These are phyloP conservation scores for Coregonus sp. DNA, from an alignment of 2,797 vertebrate genomes.

Conservation along the genomic window DNA sequence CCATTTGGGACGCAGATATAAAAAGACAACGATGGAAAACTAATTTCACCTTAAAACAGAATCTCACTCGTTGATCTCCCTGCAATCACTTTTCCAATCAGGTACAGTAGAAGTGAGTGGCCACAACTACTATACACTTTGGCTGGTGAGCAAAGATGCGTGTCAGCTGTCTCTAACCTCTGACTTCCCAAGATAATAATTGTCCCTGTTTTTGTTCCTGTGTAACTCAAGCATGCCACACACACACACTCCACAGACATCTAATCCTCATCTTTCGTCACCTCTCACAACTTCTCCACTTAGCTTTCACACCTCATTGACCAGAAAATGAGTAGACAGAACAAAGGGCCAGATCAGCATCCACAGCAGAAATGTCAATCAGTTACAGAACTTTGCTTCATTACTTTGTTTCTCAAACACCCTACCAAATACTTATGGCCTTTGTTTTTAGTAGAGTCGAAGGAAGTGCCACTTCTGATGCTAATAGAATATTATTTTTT, in stretches of 20 bases:
- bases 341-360: slow-evolving; percentile 33
- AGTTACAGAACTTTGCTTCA: slow-evolving; percentile 28
- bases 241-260: background rate
- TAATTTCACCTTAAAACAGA: too few relatives aligned
- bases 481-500: background rate
- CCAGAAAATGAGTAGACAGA: slow-evolving; percentile 47
- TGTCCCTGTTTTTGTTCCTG: background rate
- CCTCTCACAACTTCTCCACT: slow-evolving; percentile 6
- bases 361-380: slow-evolving; percentile 11
- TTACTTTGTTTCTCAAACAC: slow-evolving; percentile 20
- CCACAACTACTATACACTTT: too few relatives aligned
- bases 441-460: slow-evolving; percentile 4
- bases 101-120: background rate
- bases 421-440: slow-evolving; percentile 14
- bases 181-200: slow-evolving; percentile 34
- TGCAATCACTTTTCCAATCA: background rate
- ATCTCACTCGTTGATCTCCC: background rate
- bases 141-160: background rate
- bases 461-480: background rate
- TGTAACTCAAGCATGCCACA: background rate
- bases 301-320: slow-evolving; percentile 56
- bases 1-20: too few relatives aligned
- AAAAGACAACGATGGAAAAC: too few relatives aligned
- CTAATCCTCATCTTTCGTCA: background rate
- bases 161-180: slow-evolving; percentile 40